Conservation (phyloP, 2,888 invertebrate genomes). For the Amblyteles armatorius region DNA sequence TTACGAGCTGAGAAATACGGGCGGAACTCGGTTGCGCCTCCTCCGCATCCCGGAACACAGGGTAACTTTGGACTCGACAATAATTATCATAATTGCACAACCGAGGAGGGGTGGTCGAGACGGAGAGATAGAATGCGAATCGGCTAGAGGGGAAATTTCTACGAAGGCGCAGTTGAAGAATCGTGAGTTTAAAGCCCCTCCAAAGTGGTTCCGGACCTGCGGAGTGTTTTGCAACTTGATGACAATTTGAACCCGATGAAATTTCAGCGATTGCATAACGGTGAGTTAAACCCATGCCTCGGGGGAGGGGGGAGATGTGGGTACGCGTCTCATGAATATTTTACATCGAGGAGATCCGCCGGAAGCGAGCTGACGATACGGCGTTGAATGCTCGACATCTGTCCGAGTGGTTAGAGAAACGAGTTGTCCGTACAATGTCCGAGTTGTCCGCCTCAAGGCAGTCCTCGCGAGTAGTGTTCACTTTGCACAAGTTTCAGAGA, state of each 20-base stretch:
- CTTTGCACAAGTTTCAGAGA: too few species aligned
- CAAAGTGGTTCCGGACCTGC: neutral
- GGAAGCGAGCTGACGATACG: neutral
- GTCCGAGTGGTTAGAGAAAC: neutral
- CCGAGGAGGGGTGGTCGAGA: neutral
- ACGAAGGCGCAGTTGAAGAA: slow-evolving; percentile 13
- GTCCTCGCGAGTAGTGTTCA: too few species aligned
- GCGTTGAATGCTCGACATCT: neutral
- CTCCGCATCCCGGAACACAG: slow-evolving; percentile 19
- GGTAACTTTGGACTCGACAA: slow-evolving; percentile 52
- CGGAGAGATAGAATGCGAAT: neutral
- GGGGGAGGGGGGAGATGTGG: neutral
- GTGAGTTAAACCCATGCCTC: neutral
- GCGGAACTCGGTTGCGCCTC: slow-evolving; percentile 21
- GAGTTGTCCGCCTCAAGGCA: too few species aligned
- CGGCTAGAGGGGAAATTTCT: neutral
- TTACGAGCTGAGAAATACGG: slow-evolving; percentile 48
- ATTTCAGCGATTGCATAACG: neutral
- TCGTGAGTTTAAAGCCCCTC: neutral
- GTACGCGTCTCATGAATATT: slow-evolving; percentile 20
- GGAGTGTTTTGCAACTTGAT: neutral
- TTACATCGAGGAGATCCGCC: neutral
- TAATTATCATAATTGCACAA: slow-evolving; percentile 52
- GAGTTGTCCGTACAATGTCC: neutral
- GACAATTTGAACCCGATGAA: slow-evolving; percentile 10